phyloP scores from a whole-genome alignment of 2,888 invertebrate genomes.

The Pterostichus niger region DNA sequence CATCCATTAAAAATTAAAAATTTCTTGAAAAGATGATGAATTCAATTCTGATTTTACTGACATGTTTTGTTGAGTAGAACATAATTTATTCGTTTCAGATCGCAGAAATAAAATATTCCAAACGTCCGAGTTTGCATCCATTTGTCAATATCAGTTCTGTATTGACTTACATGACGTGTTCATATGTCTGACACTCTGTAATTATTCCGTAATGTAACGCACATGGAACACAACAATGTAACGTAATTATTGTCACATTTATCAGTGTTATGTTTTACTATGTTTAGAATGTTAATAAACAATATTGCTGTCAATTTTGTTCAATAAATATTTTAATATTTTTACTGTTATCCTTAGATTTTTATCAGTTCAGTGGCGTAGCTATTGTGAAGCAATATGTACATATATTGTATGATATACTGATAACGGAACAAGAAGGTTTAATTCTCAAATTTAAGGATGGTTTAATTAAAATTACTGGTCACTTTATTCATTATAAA shows the following conservation, averaged over 20 bases:
- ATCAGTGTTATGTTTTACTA: conserved; percentile 1
- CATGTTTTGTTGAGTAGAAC: conserved; percentile 22
- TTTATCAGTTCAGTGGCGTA: no score
- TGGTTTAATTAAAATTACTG: no score
- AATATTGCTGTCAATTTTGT: neutral
- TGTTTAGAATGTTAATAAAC: neutral
- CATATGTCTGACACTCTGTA: conserved; percentile 32
- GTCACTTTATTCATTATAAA: no score
- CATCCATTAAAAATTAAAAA: conserved; percentile 29
- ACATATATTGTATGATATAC: no score
- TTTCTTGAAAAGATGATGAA: conserved; percentile 16
- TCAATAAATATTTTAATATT: no score
- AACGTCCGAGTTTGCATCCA: conserved; percentile 27
- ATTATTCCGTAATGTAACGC: conserved; percentile 25
- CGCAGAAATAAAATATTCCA: conserved; percentile 41
- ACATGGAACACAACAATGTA: conserved; percentile 2
- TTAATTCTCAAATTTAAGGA: no score
- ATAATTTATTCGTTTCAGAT: conserved; percentile 44
- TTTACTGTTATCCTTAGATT: neutral
- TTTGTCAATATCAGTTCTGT: conserved; percentile 42
- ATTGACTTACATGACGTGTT: conserved; percentile 39
- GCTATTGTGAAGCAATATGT: no score
- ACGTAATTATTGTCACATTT: conserved; percentile 13
- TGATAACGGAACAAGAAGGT: no score
- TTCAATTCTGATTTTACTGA: conserved; percentile 34